Evolutionary conservation across 2,888 invertebrate species (phyloP).

Genomic region (Perizoma affinitatum): DNA sequence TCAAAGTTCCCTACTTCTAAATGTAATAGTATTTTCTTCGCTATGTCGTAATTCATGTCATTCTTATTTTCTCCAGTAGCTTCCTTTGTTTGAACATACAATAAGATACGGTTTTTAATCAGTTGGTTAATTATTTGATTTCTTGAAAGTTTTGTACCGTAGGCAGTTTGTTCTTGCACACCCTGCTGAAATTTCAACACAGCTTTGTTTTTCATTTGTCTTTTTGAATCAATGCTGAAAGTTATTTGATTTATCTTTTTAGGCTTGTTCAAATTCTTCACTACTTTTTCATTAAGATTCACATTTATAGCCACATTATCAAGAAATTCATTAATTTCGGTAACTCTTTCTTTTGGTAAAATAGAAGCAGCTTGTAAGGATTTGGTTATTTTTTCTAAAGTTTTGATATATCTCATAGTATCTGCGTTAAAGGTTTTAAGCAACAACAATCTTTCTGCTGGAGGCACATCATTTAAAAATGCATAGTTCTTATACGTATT

Average conservation of each 20-base stretch:
- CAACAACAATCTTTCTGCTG: constrained; percentile 55
- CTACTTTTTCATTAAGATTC: constrained; percentile 52
- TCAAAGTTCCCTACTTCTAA: constrained; percentile 59
- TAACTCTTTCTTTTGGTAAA: constrained; percentile 43
- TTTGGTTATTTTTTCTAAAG: constrained; percentile 51
- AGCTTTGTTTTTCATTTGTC: constrained; percentile 7
- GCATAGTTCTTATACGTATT: constrained; percentile 60
- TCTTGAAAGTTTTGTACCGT: constrained; percentile 53
- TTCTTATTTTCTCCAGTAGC: constrained; percentile 41
- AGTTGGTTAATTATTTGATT: constrained; percentile 66
- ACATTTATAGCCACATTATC: constrained; percentile 51
- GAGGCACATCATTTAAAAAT: constrained; percentile 47
- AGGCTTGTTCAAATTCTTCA: constrained; percentile 43
- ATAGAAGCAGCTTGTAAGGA: constrained; percentile 40
- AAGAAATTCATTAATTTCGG: constrained; percentile 55
- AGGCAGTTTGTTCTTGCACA: background rate
- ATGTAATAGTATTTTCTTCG: constrained; percentile 57
- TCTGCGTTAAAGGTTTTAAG: constrained; percentile 62
- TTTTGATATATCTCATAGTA: constrained; percentile 46
- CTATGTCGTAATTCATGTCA: constrained; percentile 63
- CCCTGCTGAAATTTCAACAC: constrained; percentile 4
- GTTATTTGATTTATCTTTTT: constrained; percentile 19
- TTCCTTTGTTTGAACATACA: constrained; percentile 60
- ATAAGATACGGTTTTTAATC: constrained; percentile 62
- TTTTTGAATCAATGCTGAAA: constrained; percentile 1